Base-by-base conservation (phyloP, 2,113 vertebrate species). In the Amphiprion ocellaris region DNA sequence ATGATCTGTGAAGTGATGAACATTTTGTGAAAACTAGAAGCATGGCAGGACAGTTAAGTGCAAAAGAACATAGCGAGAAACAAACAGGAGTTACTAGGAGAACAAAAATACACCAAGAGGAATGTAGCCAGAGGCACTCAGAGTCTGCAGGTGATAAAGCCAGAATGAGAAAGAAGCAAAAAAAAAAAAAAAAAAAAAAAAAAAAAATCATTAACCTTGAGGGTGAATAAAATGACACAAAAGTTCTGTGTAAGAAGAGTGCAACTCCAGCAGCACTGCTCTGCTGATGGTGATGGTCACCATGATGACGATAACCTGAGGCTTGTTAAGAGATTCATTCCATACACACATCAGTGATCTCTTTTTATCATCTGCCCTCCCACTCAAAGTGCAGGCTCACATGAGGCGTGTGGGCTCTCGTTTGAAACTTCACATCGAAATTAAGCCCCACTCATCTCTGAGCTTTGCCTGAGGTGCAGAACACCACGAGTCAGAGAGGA, bases 371-470 rank as follows among this genome's bases (percentile, higher is more conserved):
- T 52, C 65, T 41, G 6, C 64, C 76, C 64, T 79, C 87, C 78
- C 61, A 85, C 87, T 90, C 78, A 69, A 81, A 85, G 69, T 16
- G 24, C 63, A 73, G 39, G 16, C 67, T 74, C 80, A 69, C 77
- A 84, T 2, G 4, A 66, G 55, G 77, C 19, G 28, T 76, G 79
- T 75, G 77, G 81, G 80, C 63, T 79, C 69, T 76, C 61, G 23
- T 74, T 85, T 74, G 71, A 90, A 85, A 90, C 78, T 71, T 86
- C 59, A 77, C 83, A 76, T 87, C 24, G 16, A 89, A 91, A 84
- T 87, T 76, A 87, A 80, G 66, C 76, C 46, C 60, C 73, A 77
- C 83, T 90, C 83, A 65, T 87, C 24, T 82, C 72, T 78, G 75
- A 71, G 74, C 77, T 67, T 81, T 41, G 79, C 84, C 81, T 28